Percentiles rank a stretch among this genome's conserved stretches.
These are phyloP conservation scores for Drosophila emarginata DNA, from an alignment of 2,888 invertebrate species.

Conservation along the genomic window DNA sequence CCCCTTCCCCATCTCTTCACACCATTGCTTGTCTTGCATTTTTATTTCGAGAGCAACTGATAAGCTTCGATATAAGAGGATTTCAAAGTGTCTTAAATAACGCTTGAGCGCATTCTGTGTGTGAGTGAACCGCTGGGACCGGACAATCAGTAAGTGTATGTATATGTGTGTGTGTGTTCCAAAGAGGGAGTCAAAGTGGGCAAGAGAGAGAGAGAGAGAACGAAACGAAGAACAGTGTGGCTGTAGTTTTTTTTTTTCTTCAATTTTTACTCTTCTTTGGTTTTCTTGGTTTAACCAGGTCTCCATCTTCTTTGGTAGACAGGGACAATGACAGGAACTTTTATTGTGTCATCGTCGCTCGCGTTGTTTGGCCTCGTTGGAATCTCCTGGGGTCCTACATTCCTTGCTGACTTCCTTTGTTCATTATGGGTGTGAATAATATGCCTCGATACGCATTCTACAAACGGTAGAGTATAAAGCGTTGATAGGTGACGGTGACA, in stretches of 20 bases:
- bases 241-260: slow-evolving; percentile 12
- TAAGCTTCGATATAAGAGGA: slow-evolving; percentile 63
- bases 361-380: slow-evolving; percentile 7
- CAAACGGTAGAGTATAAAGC: slow-evolving; percentile 16
- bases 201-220: background rate
- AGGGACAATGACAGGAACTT: slow-evolving; percentile 14
- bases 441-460: slow-evolving; percentile 39
- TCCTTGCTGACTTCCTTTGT: slow-evolving; percentile 40
- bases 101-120: slow-evolving; percentile 58
- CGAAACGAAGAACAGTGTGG: slow-evolving; percentile 14
- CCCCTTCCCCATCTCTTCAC: background rate
- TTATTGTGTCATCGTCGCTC: slow-evolving; percentile 42
- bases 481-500: background rate
- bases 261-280: slow-evolving; percentile 15
- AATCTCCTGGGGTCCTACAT: background rate
- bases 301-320: slow-evolving; percentile 8
- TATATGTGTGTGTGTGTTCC: too few relatives aligned
- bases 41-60: slow-evolving; percentile 53
- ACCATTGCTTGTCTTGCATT: slow-evolving; percentile 33
- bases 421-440: slow-evolving; percentile 59
- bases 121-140: slow-evolving; percentile 48
- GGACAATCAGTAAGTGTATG: slow-evolving; percentile 16
- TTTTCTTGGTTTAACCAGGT: slow-evolving; percentile 21
- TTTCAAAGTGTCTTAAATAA: slow-evolving; percentile 63
- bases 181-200: too few relatives aligned